Base-by-base conservation (phyloP, 2,888 invertebrate genomes). In the Pseudococcus viburni region DNA sequence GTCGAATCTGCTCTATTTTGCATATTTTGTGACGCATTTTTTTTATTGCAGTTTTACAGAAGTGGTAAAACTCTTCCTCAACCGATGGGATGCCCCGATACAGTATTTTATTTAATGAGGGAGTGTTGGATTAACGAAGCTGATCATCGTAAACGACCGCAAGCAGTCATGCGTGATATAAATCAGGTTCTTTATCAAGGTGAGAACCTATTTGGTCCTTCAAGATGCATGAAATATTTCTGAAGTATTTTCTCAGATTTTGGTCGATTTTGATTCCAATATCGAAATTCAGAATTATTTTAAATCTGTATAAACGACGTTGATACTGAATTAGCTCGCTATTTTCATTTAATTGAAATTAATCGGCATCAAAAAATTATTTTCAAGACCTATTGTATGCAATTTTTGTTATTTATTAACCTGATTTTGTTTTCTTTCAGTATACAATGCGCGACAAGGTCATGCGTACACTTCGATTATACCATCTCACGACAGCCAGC, bases 111-210 rank as follows among this genome's bases (percentile, higher is more conserved):
- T 89, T 92, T 96, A 77, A 95, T 97, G 94, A 92, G 93, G 89
- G 95, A 95, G 90, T 97, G 97, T 91, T 98, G 97, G 97, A 94
- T 94, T 90, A 92, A 93, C 87, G 94, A 95, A 91, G 95, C 95
- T 9, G 94, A 94, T 89, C 92, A 93, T 83, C 92, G 95, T 39
- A 95, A 96, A 91, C 94, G 95, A 90, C 97, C 96, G 86, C 97
- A 97, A 92, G 95, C 95, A 89, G 95, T 97, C 90, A 96, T 97
- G 94, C 94, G 96, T 91, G 96, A 96, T 92, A 94, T 96, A 90
- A 95, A 95, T 92, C 95, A 96, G 91, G 94, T 96, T 91, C 92
- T 96, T 90, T 95, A 96, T 91, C 94, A 95, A 92, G 94, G 95
- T 94, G 91, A 90, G 68, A n/a, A 19, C 19, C 17, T 33, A 0